Base-by-base conservation (phyloP, 2,797 vertebrate genomes). In the Chrosomus eos region DNA sequence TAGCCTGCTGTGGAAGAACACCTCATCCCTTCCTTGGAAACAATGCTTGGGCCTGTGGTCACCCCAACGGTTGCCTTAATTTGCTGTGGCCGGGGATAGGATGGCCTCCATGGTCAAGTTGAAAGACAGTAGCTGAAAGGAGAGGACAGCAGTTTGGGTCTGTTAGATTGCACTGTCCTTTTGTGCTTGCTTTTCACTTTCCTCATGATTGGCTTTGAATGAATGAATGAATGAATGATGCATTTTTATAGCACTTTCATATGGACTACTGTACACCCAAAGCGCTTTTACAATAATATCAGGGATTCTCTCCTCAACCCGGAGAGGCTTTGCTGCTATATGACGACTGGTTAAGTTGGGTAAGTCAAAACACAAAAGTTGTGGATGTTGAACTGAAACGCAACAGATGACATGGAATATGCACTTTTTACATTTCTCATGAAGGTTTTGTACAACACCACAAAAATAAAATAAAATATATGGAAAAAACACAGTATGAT, bases 21-120 rank as follows among this genome's bases (percentile, higher is more conserved):
- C 81, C 78, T 36, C 28, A 16, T 58, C 48, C 48, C 43, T 58
- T 38, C 26, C 28, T 55, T 51, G 71, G 28, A 66, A 80, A 55
- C 66, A 83, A 77, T 72, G 67, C 73, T 78, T 51, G 66, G 66
- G 19, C 51, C 67, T 36, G 60, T 88, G 85, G 71, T 84, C 82
- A 55, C 55, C 64, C 84, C 70, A 72, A 40, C 75, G 70, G 74
- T 77, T 83, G 33, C 66, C 68, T 83, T 81, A 68, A 87, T 84
- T 82, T 89, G 66, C 45, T 28, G 75, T 71, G 79, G n/a, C 80
- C n/a, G 3, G 36, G 60, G 81, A 75, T 45, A 23, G 66, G 18
- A 74, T 76, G 45, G 80, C 58, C 80, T 83, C 51, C 2, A 2
- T 36, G 75, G 62, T 36, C 81, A 33, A 62, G 48, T 62, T 83